Evolutionary conservation across 2,113 vertebrate species (phyloP), one percentile per base, ranked within the genome.

Genomic region (Ammodytes dubius): DNA sequence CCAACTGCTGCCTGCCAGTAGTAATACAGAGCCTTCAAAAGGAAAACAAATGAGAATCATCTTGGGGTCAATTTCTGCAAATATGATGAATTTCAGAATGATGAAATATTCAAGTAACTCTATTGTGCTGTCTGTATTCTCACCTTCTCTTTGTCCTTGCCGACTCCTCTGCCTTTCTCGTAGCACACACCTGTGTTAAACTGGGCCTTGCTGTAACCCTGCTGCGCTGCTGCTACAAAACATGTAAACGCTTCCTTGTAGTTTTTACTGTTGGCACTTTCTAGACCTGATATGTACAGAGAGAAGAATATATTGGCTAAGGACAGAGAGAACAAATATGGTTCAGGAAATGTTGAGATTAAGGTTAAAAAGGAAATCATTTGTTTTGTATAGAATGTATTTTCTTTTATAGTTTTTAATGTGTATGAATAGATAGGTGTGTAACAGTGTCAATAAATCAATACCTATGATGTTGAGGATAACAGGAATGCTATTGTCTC

Each of bases 381-480:
- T 13, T 47, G 11, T 15, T 53, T 19, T 35, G 2, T 35, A 7
- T 43, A 52, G 17, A 53, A 52, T 3, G 2, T 4, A 49, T 49
- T 58, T 7, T n/a, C 46, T 71, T 15, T 15, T 5, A 7, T 56
- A 17, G 7, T 2, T 43, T 63, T 58, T 0, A 37, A 43, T 37
- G 46, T 57, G 54, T 65, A 17, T 70, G 0, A 50, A 58, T 39
- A 1, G 42, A 42, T 3, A 14, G 2, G 42, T 19, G 2, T 57
- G 45, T 17, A 60, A 81, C 7, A 6, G n/a, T 37, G 14, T 64
- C 5, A 54, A 10, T 45, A 52, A 49, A 75, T 77, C 3, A 2
- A 95, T 96, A 99, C 98, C 98, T 0, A 99, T 97, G 89, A 99
- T 96, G 90, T 99, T 99, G 85, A 99, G 95, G 59, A 97, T 94